Conservation (phyloP, 2,113 vertebrate genomes). For the Hyla sarda region DNA sequence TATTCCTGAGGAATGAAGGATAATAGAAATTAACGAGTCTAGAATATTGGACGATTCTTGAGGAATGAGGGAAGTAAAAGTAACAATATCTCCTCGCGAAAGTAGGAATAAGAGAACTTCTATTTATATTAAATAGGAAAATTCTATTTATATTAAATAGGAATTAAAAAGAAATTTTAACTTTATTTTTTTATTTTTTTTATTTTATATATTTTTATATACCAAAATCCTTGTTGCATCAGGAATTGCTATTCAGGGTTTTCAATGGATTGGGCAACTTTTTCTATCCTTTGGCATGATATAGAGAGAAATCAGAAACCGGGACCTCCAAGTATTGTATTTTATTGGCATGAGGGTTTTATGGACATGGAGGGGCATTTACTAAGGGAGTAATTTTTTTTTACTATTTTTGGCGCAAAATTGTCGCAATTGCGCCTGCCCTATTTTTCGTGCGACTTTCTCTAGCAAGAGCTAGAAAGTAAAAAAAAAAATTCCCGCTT, state of each 20-base stretch:
- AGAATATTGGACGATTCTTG: not conserved
- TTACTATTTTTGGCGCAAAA: no score
- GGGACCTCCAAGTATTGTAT: no score
- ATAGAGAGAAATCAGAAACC: no score
- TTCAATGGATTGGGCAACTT: not conserved
- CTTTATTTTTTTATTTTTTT: not conserved
- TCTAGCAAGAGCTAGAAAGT: no score
- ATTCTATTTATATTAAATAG: not conserved
- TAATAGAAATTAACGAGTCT: not conserved
- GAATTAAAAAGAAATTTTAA: not conserved
- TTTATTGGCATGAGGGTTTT: no score
- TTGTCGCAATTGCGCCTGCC: no score
- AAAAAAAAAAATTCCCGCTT: no score
- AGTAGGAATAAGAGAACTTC: not conserved
- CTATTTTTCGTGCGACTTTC: no score
- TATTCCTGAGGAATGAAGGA: constrained; percentile 30
- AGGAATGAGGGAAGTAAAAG: not conserved
- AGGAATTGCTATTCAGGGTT: not conserved
- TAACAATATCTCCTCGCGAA: not conserved
- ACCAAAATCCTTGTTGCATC: not conserved
- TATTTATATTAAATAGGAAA: not conserved
- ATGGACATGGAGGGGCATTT: no score
- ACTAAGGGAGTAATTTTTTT: no score
- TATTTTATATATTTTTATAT: not conserved
- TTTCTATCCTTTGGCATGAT: not conserved